phyloP scores from a whole-genome alignment of 2,888 invertebrate genomes.

The Oligia fasciuncula region DNA sequence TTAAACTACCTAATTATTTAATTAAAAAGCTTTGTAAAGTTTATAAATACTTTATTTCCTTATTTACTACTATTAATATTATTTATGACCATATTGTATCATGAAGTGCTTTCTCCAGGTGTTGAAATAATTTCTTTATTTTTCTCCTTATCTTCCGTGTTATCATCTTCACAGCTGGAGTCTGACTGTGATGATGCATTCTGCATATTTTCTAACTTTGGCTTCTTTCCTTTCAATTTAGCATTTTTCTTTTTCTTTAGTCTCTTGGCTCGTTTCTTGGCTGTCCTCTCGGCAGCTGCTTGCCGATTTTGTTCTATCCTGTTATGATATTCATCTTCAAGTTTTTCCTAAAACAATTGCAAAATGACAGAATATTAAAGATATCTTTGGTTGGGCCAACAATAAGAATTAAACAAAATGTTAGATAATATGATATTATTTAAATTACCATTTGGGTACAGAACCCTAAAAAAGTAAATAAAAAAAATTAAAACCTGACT shows the following conservation, averaged over 20 bases:
- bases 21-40: conserved; percentile 4
- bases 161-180: conserved; percentile 73
- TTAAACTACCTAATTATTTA: background rate
- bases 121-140: conserved; percentile 50
- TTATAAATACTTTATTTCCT: conserved; percentile 17
- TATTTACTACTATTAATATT: background rate
- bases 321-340: conserved; percentile 95
- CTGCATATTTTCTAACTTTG: conserved; percentile 75
- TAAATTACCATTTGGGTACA: too few relatives aligned
- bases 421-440: background rate
- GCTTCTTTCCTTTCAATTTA: conserved; percentile 83
- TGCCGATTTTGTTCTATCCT: conserved; percentile 94
- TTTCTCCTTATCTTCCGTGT: conserved; percentile 55
- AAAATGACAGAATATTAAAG: background rate
- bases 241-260: conserved; percentile 92
- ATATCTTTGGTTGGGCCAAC: background rate
- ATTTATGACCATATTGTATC: background rate
- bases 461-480: too few relatives aligned
- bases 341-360: conserved; percentile 91
- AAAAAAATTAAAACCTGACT: too few relatives aligned
- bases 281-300: conserved; percentile 94
- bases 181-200: conserved; percentile 78
- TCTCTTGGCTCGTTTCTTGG: conserved; percentile 97
- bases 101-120: conserved; percentile 46
- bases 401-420: background rate